Evolutionary conservation across 1,140 invertebrate genomes (phyloP).

Genomic region (Drosophila repletoides): DNA sequence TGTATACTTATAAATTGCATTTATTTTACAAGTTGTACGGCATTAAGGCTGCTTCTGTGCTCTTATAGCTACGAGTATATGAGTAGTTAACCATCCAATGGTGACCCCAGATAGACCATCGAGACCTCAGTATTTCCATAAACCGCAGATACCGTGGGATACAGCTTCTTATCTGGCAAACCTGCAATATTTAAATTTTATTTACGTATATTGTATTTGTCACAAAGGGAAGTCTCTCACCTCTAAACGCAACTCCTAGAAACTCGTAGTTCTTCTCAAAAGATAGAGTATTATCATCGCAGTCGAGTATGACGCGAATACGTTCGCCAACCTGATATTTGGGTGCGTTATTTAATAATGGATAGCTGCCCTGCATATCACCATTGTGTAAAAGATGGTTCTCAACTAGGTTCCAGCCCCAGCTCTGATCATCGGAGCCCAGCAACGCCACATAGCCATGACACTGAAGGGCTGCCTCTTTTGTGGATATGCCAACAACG

Average conservation of each 20-base stretch:
- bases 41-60: slow-evolving; percentile 53
- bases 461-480: slow-evolving; percentile 94
- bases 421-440: slow-evolving; percentile 97
- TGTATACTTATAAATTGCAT: slow-evolving; percentile 32
- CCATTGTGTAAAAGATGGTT: slow-evolving; percentile 99
- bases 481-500: slow-evolving; percentile 97
- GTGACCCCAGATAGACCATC: slow-evolving; percentile 98
- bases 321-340: slow-evolving; percentile 99
- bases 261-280: slow-evolving; percentile 99
- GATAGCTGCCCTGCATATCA: slow-evolving; percentile 97
- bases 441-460: slow-evolving; percentile 97
- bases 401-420: slow-evolving; percentile 99
- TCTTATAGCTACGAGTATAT: no score
- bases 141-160: slow-evolving; percentile 98
- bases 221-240: slow-evolving; percentile 83
- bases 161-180: slow-evolving; percentile 95
- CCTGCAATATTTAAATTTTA: slow-evolving; percentile 84
- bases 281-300: slow-evolving; percentile 97
- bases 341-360: slow-evolving; percentile 97
- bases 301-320: slow-evolving; percentile 98
- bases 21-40: slow-evolving; percentile 65
- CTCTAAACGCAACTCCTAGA: slow-evolving; percentile 98
- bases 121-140: slow-evolving; percentile 99
- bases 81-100: slow-evolving; percentile 96
- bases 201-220: neutral